phyloP scores from a whole-genome alignment of 2,113 vertebrate species.

The Anoplopoma fimbria region DNA sequence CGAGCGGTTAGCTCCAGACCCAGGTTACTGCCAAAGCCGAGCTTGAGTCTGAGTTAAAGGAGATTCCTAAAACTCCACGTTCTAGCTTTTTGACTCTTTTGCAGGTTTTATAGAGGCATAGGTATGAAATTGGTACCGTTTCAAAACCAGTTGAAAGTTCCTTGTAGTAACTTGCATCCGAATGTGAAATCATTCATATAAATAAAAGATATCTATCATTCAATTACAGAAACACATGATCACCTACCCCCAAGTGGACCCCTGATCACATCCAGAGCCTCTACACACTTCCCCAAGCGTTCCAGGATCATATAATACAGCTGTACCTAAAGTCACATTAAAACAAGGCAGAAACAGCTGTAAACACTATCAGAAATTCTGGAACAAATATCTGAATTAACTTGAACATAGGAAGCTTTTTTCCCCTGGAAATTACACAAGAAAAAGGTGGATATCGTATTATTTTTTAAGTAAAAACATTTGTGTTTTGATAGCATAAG shows the following conservation, averaged over 20 bases:
- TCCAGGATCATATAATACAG: slow-evolving; percentile 99
- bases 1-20: too few relatives aligned
- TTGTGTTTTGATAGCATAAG: too few relatives aligned
- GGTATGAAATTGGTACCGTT: too few relatives aligned
- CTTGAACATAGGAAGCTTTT: too few relatives aligned
- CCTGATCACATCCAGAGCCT: slow-evolving; percentile 94
- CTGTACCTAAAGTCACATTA: slow-evolving; percentile 86
- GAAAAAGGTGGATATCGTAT: neutral
- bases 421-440: neutral
- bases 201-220: too few relatives aligned
- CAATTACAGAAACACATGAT: neutral
- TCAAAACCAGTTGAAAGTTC: neutral
- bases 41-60: too few relatives aligned
- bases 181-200: too few relatives aligned
- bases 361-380: neutral
- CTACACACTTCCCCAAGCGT: slow-evolving; percentile 93
- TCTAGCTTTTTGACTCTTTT: too few relatives aligned
- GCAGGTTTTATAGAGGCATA: too few relatives aligned
- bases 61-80: too few relatives aligned
- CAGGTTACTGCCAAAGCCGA: too few relatives aligned
- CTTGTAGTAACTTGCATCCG: neutral
- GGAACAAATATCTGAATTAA: neutral
- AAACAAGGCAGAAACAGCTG: neutral
- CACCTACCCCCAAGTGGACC: slow-evolving; percentile 93
- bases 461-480: too few relatives aligned